Conservation (phyloP, 1,140 invertebrate genomes). For the Coelopa frigida region DNA sequence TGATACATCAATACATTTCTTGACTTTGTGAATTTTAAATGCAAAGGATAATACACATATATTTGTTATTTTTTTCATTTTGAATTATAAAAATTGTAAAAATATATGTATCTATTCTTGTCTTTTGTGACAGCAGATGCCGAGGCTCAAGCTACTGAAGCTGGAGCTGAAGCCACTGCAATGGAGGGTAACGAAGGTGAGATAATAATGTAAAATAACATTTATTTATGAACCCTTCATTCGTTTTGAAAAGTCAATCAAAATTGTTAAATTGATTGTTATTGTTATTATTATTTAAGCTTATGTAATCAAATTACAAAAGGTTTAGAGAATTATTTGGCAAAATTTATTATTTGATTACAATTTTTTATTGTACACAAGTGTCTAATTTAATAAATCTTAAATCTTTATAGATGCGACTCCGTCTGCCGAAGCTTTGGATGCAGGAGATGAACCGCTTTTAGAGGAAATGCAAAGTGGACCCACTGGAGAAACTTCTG, state of each 20-base stretch:
- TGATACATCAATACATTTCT: no score
- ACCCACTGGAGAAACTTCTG: conserved; percentile 17
- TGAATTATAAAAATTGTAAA: conserved; percentile 10
- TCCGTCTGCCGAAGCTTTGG: conserved; percentile 10
- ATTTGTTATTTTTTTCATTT: conserved; percentile 8
- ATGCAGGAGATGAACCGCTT: conserved; percentile 28
- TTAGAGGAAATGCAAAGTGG: conserved; percentile 22
- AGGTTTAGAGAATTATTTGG: background rate
- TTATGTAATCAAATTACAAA: no score
- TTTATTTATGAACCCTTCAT: background rate
- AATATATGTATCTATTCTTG: no score
- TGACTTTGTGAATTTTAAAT: no score
- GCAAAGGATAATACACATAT: no score
- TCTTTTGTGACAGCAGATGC: conserved; percentile 19
- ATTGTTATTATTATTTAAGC: background rate
- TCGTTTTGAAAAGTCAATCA: background rate
- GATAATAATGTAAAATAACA: conserved; percentile 11
- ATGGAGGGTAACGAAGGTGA: conserved; percentile 28
- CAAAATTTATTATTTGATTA: background rate
- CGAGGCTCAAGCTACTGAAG: conserved; percentile 28
- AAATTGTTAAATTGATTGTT: no score
- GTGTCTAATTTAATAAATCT: no score
- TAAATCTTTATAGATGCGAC: no score
- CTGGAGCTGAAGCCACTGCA: conserved; percentile 21
- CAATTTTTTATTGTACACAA: background rate